Evolutionary conservation across 2,113 vertebrate genomes (phyloP), one percentile per base, ranked within the genome.

Genomic region (Cebidichthys violaceus): DNA sequence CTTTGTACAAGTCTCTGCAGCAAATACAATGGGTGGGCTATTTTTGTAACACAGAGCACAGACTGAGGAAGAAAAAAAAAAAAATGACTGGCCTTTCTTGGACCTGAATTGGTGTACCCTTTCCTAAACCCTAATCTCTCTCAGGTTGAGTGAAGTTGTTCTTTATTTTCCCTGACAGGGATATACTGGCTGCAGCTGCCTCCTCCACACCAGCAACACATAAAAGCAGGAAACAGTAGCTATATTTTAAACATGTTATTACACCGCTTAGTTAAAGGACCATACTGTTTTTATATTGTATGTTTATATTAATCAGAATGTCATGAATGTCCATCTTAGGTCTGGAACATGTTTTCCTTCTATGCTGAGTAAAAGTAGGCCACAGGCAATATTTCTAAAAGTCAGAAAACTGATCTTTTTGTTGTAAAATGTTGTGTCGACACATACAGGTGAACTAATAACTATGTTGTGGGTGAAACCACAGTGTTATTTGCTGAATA

Each of bases 21-120:
- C 70, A 77, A 85, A 79, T 70, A 80, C 70, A 85, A 75, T 70
- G 13, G 35, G 2, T 35, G n/a, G n/a, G 67, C 79, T 76, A 82
- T 85, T 90, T 86, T 77, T 79, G 22, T 62, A 76, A 52, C 70
- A 43, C 31, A 35, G 54, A 57, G 33, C 29, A 35, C 9, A 68
- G 47, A 41, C 24, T 9, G 57, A 70, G 59, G 68, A 65, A 59
- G 17, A 47, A 47, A 47, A 47, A 69, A 79, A 27, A 27, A 57
- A 50, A 70, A 77, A 27, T 22, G 4, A 60, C 29, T 64, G 73
- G 65, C 31, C 50, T 74, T 50, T 69, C 65, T 64, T 64, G 29
- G 29, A 71, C 45, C 22, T 67, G 64, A 87, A 54, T n/a, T 70
- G 52, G 35, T 15, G 15, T 37, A 52, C n/a, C 17, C 29, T 59